Conservation (phyloP, 2,888 invertebrate species). For the Pammene fasciana region DNA sequence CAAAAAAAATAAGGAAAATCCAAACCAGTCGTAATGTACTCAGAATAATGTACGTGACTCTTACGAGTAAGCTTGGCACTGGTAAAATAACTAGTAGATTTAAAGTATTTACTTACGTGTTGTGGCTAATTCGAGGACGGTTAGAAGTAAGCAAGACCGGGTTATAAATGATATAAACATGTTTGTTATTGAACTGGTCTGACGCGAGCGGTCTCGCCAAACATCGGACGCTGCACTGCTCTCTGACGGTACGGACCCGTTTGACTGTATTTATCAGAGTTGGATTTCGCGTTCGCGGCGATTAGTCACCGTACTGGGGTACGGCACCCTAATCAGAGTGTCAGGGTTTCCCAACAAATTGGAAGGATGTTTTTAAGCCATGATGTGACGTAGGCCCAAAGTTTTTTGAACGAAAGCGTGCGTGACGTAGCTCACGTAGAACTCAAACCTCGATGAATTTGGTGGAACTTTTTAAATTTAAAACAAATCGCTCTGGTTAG, state of each 20-base stretch:
- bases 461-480: neutral
- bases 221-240: slow-evolving; percentile 29
- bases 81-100: slow-evolving; percentile 7
- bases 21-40: slow-evolving; percentile 25
- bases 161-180: slow-evolving; percentile 38
- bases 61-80: slow-evolving; percentile 13
- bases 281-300: slow-evolving; percentile 11
- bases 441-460: neutral
- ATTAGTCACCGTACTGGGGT: slow-evolving; percentile 19
- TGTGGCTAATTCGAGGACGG: slow-evolving; percentile 25
- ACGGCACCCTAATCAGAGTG: slow-evolving; percentile 3
- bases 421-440: neutral
- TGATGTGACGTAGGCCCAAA: slow-evolving; percentile 9
- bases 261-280: slow-evolving; percentile 33
- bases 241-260: slow-evolving; percentile 28
- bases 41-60: slow-evolving; percentile 9
- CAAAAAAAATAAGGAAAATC: slow-evolving; percentile 41
- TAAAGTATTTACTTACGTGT: slow-evolving; percentile 38
- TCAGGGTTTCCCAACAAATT: slow-evolving; percentile 15
- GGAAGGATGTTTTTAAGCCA: slow-evolving; percentile 1
- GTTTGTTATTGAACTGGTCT: slow-evolving; percentile 26
- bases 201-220: slow-evolving; percentile 34
- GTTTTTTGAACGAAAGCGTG: neutral
- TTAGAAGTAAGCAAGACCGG: slow-evolving; percentile 29
- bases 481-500: too few species aligned